Conservation (phyloP, 1,140 invertebrate species). For the Penaeus indicus region DNA sequence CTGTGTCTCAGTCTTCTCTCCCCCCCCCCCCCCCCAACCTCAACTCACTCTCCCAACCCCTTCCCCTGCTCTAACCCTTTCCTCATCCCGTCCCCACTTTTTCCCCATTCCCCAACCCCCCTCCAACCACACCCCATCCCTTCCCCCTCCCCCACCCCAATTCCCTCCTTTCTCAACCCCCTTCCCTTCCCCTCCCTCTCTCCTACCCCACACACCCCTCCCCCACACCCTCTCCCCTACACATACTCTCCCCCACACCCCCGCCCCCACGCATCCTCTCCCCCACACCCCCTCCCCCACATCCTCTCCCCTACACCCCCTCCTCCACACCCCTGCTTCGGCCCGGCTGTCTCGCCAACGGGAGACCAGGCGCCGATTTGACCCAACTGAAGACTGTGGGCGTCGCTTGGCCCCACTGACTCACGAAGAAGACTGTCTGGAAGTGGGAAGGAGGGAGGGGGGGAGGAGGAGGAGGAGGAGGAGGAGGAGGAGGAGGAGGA, state of each 20-base stretch:
- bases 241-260: neutral
- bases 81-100: neutral
- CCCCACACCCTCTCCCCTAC: neutral
- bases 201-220: neutral
- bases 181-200: no score
- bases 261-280: no score
- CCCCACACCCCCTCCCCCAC: no score
- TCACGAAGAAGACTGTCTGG: neutral
- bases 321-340: neutral
- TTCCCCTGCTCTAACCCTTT: neutral
- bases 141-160: neutral
- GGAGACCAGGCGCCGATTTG: no score
- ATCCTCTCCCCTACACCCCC: no score
- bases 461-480: neutral
- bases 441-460: neutral
- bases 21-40: neutral
- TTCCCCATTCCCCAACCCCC: no score
- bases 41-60: neutral
- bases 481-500: no score
- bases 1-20: neutral
- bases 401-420: no score
- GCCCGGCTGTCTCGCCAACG: neutral
- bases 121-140: no score
- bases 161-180: neutral
- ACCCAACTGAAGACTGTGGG: no score